phyloP scores from a whole-genome alignment of 2,113 vertebrate genomes.

The Neogale vison region DNA sequence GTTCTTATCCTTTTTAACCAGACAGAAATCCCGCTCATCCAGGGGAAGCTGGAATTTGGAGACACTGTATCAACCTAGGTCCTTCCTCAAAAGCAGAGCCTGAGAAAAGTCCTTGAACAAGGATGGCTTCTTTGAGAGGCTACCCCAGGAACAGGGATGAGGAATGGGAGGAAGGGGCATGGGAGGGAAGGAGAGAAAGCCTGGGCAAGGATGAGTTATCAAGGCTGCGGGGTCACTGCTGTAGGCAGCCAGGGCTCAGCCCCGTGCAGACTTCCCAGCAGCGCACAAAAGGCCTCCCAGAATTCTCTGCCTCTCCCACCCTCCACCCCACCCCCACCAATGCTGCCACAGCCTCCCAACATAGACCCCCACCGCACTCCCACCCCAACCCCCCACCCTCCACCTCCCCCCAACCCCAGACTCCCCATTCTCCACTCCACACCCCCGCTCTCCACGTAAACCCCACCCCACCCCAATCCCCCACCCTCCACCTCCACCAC shows the following conservation, averaged over 20 bases:
- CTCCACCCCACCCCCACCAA: not conserved
- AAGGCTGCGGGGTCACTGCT: not conserved
- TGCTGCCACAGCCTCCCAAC: not conserved
- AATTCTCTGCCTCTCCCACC: not conserved
- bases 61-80: not conserved
- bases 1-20: not conserved
- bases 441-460: too few relatives aligned
- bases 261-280: not conserved
- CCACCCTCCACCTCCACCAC: not conserved
- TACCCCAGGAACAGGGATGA: not conserved
- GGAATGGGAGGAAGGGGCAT: not conserved
- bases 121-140: not conserved
- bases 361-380: not conserved
- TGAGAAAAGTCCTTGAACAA: too few relatives aligned
- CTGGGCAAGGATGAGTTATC: fast-evolving
- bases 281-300: not conserved
- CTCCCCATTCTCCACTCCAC: not conserved
- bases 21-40: not conserved
- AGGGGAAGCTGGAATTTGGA: not conserved
- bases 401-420: fast-evolving
- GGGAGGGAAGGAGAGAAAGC: not conserved
- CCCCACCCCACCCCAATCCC: too few relatives aligned
- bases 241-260: not conserved
- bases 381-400: not conserved
- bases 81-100: not conserved